Conservation (phyloP, 1,140 invertebrate genomes). For the Ganaspis sp. region DNA sequence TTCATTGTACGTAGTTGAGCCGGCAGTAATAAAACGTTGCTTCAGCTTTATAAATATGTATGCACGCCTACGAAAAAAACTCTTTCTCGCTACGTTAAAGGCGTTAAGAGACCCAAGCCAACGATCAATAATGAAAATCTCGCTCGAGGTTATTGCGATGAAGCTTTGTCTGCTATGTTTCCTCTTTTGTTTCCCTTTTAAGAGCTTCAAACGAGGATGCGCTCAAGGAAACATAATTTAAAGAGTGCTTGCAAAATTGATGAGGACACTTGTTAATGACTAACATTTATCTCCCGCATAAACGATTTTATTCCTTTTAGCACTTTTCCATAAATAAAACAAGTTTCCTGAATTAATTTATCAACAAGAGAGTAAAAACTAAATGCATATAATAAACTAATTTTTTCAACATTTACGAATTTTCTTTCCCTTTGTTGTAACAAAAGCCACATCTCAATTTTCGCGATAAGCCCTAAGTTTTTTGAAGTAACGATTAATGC, state of each 20-base stretch:
- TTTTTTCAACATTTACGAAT: too few species aligned
- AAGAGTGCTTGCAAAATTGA: neutral
- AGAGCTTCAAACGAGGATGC: neutral
- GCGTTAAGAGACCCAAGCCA: neutral
- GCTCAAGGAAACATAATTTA: neutral
- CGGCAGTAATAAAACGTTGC: slow-evolving; percentile 19
- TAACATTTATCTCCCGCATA: neutral
- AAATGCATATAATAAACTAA: too few species aligned
- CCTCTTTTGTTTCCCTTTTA: neutral
- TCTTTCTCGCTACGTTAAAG: neutral
- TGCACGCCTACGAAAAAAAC: neutral
- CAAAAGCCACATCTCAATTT: too few species aligned
- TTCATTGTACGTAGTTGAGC: slow-evolving; percentile 25
- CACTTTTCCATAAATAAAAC: too few species aligned
- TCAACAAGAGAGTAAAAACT: too few species aligned
- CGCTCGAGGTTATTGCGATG: neutral
- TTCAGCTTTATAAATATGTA: slow-evolving; percentile 7
- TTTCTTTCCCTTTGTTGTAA: too few species aligned
- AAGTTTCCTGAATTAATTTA: too few species aligned
- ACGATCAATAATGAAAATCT: neutral
- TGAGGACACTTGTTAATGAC: neutral
- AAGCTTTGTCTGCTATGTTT: neutral
- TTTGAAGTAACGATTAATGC: neutral
- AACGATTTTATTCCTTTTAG: neutral
- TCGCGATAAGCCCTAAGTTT: too few species aligned